phyloP scores from a whole-genome alignment of 1,140 invertebrate genomes.

The Brachionus asplanchnoidis region DNA sequence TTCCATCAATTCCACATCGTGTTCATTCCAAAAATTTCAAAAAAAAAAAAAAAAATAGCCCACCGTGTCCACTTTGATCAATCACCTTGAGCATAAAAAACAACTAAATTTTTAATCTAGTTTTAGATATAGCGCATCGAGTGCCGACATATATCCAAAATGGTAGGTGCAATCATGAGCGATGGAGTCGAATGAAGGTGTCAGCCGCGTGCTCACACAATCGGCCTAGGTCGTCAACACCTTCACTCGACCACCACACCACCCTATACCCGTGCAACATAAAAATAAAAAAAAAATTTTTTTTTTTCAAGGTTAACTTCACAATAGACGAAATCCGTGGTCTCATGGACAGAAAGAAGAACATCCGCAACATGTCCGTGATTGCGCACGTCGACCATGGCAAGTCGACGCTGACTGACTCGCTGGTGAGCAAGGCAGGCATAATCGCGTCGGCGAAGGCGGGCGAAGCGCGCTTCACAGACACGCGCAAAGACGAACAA shows the following conservation, averaged over 20 bases:
- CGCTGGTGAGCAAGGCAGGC: constrained; percentile 97
- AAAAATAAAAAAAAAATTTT: background rate
- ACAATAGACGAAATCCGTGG: constrained; percentile 98
- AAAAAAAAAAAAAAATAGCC: too few relatives aligned
- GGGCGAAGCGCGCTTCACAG: constrained; percentile 96
- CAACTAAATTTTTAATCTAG: background rate
- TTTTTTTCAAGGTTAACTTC: constrained; percentile 79
- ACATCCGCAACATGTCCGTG: constrained; percentile 99
- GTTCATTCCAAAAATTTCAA: background rate
- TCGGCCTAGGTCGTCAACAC: background rate
- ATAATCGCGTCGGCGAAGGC: constrained; percentile 97
- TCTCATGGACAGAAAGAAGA: constrained; percentile 99
- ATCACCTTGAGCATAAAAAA: too few relatives aligned
- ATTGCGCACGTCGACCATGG: constrained; percentile 99
- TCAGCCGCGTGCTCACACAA: too few relatives aligned
- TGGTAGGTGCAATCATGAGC: constrained; percentile 31
- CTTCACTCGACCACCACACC: background rate
- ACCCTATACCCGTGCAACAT: background rate
- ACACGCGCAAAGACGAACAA: constrained; percentile 98
- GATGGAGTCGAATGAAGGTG: too few relatives aligned
- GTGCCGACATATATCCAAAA: constrained; percentile 35
- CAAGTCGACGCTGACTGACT: constrained; percentile 98
- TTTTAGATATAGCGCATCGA: constrained; percentile 34
- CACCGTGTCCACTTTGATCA: too few relatives aligned
- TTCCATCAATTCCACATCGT: background rate